Evolutionary conservation across 2,888 invertebrate species (phyloP).

Genomic region (Mesochorus sp.): DNA sequence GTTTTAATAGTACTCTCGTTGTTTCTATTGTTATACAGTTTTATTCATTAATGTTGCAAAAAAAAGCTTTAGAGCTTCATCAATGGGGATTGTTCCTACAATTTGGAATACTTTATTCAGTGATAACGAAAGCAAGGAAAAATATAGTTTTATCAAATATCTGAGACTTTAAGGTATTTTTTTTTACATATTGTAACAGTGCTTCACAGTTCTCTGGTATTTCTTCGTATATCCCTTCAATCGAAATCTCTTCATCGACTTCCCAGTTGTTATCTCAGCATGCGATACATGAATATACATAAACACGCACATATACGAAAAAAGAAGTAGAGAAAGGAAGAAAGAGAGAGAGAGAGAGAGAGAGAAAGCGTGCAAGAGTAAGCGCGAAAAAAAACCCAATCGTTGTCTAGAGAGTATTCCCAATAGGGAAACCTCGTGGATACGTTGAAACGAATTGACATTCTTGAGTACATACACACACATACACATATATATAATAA

Average conservation of each 20-base stretch:
- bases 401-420: conserved; percentile 52
- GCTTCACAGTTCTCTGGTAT: conserved; percentile 9
- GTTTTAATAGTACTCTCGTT: no score
- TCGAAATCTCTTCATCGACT: conserved; percentile 32
- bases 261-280: conserved; percentile 28
- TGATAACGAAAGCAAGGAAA: no score
- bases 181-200: conserved; percentile 4
- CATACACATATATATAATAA: conserved; percentile 20
- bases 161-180: no score
- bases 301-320: no score
- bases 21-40: no score
- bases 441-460: conserved; percentile 57
- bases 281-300: neutral
- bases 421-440: conserved; percentile 42
- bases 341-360: neutral
- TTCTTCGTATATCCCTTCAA: conserved; percentile 11
- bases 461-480: conserved; percentile 26
- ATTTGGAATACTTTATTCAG: no score
- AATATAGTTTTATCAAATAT: no score
- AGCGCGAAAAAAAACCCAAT: conserved; percentile 41
- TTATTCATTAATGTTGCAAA: no score
- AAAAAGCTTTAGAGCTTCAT: no score
- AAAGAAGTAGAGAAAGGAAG: neutral
- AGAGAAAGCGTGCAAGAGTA: conserved; percentile 2
- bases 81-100: no score